Conservation (phyloP, 53 echinoderm and acorn worm genomes). For the Echinometra lucunter region DNA sequence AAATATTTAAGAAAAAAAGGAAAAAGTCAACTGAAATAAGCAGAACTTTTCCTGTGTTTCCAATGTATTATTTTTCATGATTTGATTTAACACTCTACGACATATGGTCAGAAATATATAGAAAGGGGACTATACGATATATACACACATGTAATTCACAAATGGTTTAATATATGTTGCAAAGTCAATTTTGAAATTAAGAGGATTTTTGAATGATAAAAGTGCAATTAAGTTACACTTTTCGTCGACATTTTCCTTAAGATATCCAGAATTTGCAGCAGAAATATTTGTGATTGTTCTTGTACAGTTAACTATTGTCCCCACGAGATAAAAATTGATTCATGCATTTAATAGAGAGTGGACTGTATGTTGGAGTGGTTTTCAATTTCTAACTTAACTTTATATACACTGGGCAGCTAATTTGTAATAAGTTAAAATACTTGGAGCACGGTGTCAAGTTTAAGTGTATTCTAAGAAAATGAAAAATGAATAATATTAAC, state of each 20-base stretch:
- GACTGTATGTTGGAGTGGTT: neutral
- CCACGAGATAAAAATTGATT: neutral
- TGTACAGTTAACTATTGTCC: neutral
- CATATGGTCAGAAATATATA: no score
- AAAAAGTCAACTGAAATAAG: neutral
- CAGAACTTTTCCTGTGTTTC: neutral
- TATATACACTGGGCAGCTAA: conserved; percentile 44
- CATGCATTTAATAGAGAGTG: neutral
- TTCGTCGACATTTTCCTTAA: neutral
- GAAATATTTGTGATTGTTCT: neutral
- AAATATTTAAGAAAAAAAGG: neutral
- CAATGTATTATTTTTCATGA: no score
- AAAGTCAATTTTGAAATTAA: neutral
- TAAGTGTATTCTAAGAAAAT: neutral
- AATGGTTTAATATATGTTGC: neutral
- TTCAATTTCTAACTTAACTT: neutral
- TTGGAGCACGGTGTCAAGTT: conserved; percentile 70
- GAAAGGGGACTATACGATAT: no score
- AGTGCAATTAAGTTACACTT: neutral
- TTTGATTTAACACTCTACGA: no score
- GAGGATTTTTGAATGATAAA: neutral
- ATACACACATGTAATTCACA: no score
- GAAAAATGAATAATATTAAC: neutral
- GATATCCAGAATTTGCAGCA: neutral
- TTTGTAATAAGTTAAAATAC: conserved; percentile 72